Percentiles rank a stretch among this genome's conserved stretches.
Evolutionary conservation across 2,888 invertebrate species (phyloP).

Genomic region (Allacma fusca): DNA sequence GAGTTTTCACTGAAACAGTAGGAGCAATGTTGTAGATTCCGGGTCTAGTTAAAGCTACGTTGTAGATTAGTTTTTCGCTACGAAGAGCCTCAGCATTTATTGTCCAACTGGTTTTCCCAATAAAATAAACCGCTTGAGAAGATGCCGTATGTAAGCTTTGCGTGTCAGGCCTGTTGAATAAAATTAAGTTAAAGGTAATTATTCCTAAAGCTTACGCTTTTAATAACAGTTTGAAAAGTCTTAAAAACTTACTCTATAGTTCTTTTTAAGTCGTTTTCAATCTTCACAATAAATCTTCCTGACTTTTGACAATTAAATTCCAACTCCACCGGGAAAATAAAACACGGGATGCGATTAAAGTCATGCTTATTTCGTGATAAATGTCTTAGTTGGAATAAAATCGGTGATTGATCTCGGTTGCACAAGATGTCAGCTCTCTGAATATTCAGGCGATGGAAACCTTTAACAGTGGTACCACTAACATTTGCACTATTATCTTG

Average conservation of each 20-base stretch:
- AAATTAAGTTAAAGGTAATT: background rate
- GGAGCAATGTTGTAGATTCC: conserved; percentile 59
- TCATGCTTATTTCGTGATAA: conserved; percentile 33
- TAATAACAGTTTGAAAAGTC: too few species aligned
- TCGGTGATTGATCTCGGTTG: conserved; percentile 29
- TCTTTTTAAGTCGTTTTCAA: conserved; percentile 36
- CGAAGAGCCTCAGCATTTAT: conserved; percentile 46
- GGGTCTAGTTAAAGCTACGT: conserved; percentile 52
- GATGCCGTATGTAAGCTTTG: conserved; percentile 20
- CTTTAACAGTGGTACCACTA: background rate
- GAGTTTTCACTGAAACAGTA: conserved; percentile 46
- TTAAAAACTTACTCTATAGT: background rate
- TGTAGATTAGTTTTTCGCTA: conserved; percentile 49
- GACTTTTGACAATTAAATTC: conserved; percentile 46
- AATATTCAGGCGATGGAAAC: conserved; percentile 2
- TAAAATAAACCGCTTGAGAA: conserved; percentile 49
- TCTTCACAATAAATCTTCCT: conserved; percentile 48
- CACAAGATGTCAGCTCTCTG: background rate
- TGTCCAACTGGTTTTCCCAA: conserved; percentile 56
- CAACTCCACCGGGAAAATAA: conserved; percentile 46
- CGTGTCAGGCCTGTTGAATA: background rate
- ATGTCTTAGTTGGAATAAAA: conserved; percentile 56
- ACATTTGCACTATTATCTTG: background rate
- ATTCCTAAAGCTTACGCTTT: too few species aligned
- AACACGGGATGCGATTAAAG: conserved; percentile 40